Conservation (phyloP, 1,140 invertebrate species). For the Drosophila pallidifrons region DNA sequence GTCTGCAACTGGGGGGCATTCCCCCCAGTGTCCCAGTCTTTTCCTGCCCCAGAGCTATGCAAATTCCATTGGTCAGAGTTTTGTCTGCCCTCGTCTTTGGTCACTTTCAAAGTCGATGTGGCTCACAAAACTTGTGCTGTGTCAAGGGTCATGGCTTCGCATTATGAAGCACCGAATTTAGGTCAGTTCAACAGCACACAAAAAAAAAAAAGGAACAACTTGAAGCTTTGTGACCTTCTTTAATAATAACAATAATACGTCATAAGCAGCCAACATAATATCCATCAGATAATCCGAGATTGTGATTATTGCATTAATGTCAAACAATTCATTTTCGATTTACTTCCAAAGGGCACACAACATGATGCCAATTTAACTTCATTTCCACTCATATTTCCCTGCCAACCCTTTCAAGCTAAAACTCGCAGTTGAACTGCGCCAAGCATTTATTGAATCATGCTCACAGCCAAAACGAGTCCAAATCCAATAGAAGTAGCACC, state of each 20-base stretch:
- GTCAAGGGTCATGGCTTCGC: constrained; percentile 4
- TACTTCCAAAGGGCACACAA: constrained; percentile 7
- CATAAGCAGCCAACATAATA: neutral
- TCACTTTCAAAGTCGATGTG: constrained; percentile 24
- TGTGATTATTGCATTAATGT: constrained; percentile 30
- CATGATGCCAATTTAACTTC: constrained; percentile 22
- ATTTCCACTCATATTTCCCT: neutral
- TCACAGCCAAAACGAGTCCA: constrained; percentile 3
- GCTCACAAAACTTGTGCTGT: neutral
- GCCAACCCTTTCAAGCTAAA: constrained; percentile 14
- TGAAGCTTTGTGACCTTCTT: constrained; percentile 15
- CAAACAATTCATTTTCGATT: neutral
- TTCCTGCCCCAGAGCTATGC: constrained; percentile 26
- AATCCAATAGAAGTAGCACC: constrained; percentile 15
- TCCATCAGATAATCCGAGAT: neutral
- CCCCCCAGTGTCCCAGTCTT: too few species aligned
- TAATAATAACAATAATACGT: neutral
- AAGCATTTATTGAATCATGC: constrained; percentile 19
- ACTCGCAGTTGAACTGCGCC: neutral
- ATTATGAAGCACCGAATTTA: constrained; percentile 20
- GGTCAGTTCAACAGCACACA: constrained; percentile 9
- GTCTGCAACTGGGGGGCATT: neutral
- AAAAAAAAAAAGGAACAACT: neutral
- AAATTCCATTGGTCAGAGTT: constrained; percentile 39
- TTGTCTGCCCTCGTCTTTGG: constrained; percentile 6